Percentiles rank a stretch among this genome's conserved stretches.
Conservation (phyloP, 2,797 vertebrate genomes). For the Molossus alvarezi region DNA sequence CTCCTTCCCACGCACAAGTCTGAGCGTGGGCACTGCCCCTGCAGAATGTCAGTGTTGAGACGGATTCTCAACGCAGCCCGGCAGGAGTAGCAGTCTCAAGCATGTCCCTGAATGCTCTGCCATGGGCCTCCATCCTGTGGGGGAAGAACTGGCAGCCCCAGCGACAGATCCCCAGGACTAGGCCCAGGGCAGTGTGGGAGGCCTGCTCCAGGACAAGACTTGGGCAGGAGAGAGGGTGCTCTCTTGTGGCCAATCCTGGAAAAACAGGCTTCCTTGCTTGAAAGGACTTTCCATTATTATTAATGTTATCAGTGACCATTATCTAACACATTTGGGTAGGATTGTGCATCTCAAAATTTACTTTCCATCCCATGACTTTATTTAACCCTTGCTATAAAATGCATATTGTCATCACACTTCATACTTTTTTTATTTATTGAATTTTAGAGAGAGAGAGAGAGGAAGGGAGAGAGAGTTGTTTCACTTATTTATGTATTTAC, state of each 20-base stretch:
- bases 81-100: neutral
- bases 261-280: neutral
- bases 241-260: conserved; percentile 29
- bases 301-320: neutral
- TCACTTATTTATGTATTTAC: too few relatives aligned
- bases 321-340: neutral
- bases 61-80: neutral
- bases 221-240: neutral
- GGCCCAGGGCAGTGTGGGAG: neutral
- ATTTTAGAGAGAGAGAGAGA: too few relatives aligned
- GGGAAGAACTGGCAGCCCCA: neutral
- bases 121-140: neutral
- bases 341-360: conserved; percentile 27
- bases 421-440: too few relatives aligned
- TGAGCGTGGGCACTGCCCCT: rapidly evolving
- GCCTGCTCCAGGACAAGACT: neutral
- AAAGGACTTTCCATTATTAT: neutral
- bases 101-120: neutral
- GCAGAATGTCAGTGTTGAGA: neutral
- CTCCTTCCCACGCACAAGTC: neutral
- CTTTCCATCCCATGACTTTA: neutral
- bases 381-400: neutral
- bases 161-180: neutral
- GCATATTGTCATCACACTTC: neutral
- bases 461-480: too few relatives aligned